A percentile compares a stretch with the other conserved stretches of the same genome.
These are phyloP conservation scores for Hanleya hanleyi DNA, from an alignment of 2,888 invertebrate species.

Conservation along the genomic window DNA sequence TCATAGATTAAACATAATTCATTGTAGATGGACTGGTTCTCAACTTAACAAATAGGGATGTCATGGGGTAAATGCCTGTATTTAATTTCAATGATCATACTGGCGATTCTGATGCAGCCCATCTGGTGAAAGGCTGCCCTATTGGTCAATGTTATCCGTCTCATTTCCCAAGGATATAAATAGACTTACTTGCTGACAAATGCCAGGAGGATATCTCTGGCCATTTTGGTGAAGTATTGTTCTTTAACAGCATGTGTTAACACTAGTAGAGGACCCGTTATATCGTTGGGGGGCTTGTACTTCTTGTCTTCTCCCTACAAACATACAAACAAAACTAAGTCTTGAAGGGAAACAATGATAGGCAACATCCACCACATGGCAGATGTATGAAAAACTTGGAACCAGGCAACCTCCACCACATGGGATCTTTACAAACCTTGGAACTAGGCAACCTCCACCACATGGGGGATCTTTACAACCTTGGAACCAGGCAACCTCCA, in stretches of 20 bases:
- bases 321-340: not conserved
- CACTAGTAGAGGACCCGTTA: constrained; percentile 79
- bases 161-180: not conserved
- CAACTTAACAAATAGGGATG: too few species aligned
- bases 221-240: constrained; percentile 76
- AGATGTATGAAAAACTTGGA: not conserved
- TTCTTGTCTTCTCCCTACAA: constrained; percentile 79
- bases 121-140: too few species aligned
- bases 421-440: too few species aligned
- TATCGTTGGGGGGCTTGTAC: constrained; percentile 79
- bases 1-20: too few species aligned
- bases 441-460: too few species aligned
- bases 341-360: not conserved
- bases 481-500: too few species aligned
- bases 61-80: too few species aligned
- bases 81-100: too few species aligned
- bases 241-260: constrained; percentile 77
- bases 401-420: not conserved
- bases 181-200: constrained; percentile 74
- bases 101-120: too few species aligned
- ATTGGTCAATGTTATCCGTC: too few species aligned
- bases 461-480: too few species aligned
- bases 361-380: not conserved
- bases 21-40: too few species aligned
- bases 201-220: constrained; percentile 76